These are phyloP conservation scores for Falco berigora DNA, from an alignment of 2,797 vertebrate species.

Conservation along the genomic window DNA sequence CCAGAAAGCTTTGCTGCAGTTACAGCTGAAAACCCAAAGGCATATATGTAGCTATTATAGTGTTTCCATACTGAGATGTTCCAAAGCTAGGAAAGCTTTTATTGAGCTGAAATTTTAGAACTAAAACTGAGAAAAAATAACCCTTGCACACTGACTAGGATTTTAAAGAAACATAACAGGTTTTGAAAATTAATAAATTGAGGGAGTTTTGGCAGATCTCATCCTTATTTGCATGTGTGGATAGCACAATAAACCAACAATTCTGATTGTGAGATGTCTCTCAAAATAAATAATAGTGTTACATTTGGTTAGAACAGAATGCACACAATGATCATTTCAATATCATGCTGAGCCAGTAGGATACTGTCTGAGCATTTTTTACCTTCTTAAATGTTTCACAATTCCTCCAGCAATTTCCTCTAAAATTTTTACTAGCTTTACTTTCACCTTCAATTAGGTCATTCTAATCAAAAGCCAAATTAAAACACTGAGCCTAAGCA, in stretches of 20 bases:
- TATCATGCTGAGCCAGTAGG: background rate
- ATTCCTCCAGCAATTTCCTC: background rate
- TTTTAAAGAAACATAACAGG: background rate
- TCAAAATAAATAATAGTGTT: background rate
- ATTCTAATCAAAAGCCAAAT: background rate
- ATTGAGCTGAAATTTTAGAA: background rate
- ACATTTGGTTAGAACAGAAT: background rate
- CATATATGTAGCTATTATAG: background rate
- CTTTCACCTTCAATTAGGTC: background rate
- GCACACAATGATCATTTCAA: background rate
- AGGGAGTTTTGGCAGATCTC: background rate
- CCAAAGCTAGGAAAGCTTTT: background rate
- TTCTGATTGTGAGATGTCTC: background rate
- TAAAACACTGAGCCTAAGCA: background rate
- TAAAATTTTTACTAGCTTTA: background rate
- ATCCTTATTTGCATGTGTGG: background rate
- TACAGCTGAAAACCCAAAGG: constrained; percentile 2
- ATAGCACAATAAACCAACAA: background rate
- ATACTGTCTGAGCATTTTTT: background rate
- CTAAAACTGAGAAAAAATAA: background rate
- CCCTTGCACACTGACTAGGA: background rate
- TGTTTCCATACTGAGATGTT: background rate
- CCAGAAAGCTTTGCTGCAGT: background rate
- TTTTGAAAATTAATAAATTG: background rate
- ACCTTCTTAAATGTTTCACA: background rate